Percentiles rank a stretch among this genome's conserved stretches.
Conservation (phyloP, 2,888 invertebrate genomes). For the Muscina levida region DNA sequence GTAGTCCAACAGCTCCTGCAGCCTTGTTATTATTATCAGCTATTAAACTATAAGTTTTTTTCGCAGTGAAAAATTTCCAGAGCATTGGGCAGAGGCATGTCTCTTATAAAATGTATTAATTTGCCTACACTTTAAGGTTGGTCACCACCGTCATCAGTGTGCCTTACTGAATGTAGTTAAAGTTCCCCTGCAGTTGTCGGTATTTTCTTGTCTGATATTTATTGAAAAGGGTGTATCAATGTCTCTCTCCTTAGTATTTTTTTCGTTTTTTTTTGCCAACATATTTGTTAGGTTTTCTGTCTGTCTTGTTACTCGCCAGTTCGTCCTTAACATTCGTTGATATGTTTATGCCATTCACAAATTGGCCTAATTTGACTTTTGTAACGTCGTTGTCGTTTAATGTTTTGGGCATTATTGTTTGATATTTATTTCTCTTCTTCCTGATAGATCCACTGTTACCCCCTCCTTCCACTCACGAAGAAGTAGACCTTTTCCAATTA, state of each 20-base stretch:
- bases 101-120: no score
- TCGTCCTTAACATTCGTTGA: conserved; percentile 25
- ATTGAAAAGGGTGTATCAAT: conserved; percentile 42
- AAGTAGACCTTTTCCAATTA: conserved; percentile 2
- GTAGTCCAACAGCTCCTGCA: no score
- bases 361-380: conserved; percentile 71
- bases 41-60: no score
- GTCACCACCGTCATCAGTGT: not conserved
- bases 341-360: conserved; percentile 67
- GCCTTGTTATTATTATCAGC: no score
- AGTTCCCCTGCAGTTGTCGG: conserved; percentile 4
- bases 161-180: not conserved
- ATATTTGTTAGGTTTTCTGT: not conserved
- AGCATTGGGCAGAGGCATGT: no score
- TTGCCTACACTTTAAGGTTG: not conserved
- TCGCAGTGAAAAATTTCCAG: no score
- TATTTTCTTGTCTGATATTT: conserved; percentile 35
- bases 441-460: conserved; percentile 13
- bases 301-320: not conserved
- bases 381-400: conserved; percentile 64
- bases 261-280: not conserved
- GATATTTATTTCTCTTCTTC: not conserved
- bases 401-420: conserved; percentile 59
- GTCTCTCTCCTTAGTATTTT: conserved; percentile 4
- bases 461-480: not conserved